Base-by-base conservation (phyloP, 2,888 invertebrate species). In the Mycalesis mineus region DNA sequence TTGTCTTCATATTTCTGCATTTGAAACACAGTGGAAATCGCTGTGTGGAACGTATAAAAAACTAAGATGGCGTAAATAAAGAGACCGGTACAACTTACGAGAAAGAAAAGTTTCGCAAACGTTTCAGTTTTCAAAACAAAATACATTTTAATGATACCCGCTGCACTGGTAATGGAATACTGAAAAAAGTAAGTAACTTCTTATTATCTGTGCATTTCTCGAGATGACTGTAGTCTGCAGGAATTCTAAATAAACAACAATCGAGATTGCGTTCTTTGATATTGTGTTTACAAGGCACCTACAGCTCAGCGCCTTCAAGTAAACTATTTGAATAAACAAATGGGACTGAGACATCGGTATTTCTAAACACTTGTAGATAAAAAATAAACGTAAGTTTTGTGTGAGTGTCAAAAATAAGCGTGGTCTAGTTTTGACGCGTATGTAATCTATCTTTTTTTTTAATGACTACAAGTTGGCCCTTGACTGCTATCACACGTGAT, bases 41-140 rank as follows among this genome's bases (percentile, higher is more conserved):
- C 73, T 0, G 73, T 73, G 17, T 81, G 86, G 22, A 85, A 78
- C 0, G 84, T 76, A 58, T 82, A 84, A 64, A 88, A 80, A 0
- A 80, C 82, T 13, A 88, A 58, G 0, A 75, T 60, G 1, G 71
- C 63, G 56, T 87, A 87, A 70, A 77, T 76, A 9, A 84, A 22
- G 36, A 88, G 60, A 6, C 86, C 86, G 9, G 70, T 72, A 51
- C 80, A 73, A 57, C 80, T 79, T 13, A 87, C 62, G n/a, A 80
- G 48, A 60, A 87, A 84, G 65, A 88, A 88, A 65, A 84, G 66
- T 71, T 81, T 85, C 1, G 77, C 78, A 49, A 80, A 78, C 8
- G 72, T 75, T 49, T 76, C 76, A 0, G 75, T 80, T 67, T 73
- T 77, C 14, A 78, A 69, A 48, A 74, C 64, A 17, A 77, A 57